Percentiles rank a stretch among this genome's conserved stretches.
phyloP scores from a whole-genome alignment of 2,888 invertebrate genomes.

The Biston betularia region DNA sequence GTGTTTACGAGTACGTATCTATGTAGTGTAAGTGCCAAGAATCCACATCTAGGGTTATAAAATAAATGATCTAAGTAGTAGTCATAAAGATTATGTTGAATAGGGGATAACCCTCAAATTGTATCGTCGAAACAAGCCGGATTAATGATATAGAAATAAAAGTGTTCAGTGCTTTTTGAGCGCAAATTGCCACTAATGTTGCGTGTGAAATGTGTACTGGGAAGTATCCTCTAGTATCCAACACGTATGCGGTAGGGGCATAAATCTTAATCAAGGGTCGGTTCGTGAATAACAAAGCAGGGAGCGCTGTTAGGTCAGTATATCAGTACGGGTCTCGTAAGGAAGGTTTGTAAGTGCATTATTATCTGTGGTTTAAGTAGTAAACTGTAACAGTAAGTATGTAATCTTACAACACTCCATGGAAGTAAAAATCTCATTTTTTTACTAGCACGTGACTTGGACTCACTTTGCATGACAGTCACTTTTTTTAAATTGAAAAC shows the following conservation, averaged over 20 bases:
- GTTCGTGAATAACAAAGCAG: constrained; percentile 28
- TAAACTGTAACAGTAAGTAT: not conserved
- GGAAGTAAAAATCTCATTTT: too few species aligned
- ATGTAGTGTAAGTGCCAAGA: too few species aligned
- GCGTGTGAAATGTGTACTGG: constrained; percentile 3
- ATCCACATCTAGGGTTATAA: not conserved
- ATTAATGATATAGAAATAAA: constrained; percentile 1
- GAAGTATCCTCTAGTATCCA: constrained; percentile 6
- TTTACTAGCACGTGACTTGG: too few species aligned
- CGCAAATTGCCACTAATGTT: constrained; percentile 1
- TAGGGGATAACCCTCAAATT: not conserved
- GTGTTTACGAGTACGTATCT: not conserved
- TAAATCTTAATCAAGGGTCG: constrained; percentile 30
- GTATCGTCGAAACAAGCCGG: not conserved
- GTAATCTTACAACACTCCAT: too few species aligned
- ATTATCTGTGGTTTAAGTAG: not conserved
- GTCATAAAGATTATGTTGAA: not conserved
- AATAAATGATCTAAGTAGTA: not conserved
- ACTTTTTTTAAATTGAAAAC: too few species aligned
- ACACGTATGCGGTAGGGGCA: constrained; percentile 9
- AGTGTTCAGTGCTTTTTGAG: not conserved
- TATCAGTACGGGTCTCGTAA: not conserved
- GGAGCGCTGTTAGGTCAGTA: not conserved
- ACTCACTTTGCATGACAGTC: too few species aligned
- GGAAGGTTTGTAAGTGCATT: too few species aligned